Evolutionary conservation across 2,113 vertebrate genomes (phyloP), one percentile per base, ranked within the genome.

Genomic region (Percina caprodes): DNA sequence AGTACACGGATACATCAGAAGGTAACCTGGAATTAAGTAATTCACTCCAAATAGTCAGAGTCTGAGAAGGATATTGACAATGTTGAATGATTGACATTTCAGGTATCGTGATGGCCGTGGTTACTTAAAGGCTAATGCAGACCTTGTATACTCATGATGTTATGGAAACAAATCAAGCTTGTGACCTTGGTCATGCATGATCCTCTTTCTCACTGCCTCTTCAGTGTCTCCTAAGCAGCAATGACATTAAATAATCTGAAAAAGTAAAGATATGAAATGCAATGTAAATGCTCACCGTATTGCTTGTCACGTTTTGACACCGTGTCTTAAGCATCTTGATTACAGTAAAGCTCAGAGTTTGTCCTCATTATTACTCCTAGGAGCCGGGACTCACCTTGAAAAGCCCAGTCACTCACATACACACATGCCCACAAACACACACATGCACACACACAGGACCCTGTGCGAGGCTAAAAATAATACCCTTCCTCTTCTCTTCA

Each of bases 381-480:
- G 69, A 88, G 85, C 86, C 90, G 91, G 14, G 33, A 88, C 72
- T 93, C 91, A 95, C 94, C 93, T 94, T 95, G 93, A 94, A 88
- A 93, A 89, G 65, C 83, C 81, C 80, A 78, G 75, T 93, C 88
- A 87, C 71, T 80, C 83, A 80, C 82, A 85, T 77, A 74, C 76
- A 82, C 84, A 85, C 74, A 71, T 23, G 2, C 65, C 14, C 61
- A 46, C 75, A 77, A 48, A 81, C 54, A 77, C 82, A 58, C 71
- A 85, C 33, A 54, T n/a, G 9, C 74, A 79, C 52, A 9, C 52
- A 9, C 83, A 74, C 48, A 60, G 42, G 69, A 68, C 84, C 86
- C 80, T 86, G 74, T 69, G 15, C 71, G 18, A 76, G 67, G 82
- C 89, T 91, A 89, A 94, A 93, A 92, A 93, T 85, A 93, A 93